Base-by-base conservation (phyloP, 1,140 invertebrate genomes). In the Trichonephila inaurata region DNA sequence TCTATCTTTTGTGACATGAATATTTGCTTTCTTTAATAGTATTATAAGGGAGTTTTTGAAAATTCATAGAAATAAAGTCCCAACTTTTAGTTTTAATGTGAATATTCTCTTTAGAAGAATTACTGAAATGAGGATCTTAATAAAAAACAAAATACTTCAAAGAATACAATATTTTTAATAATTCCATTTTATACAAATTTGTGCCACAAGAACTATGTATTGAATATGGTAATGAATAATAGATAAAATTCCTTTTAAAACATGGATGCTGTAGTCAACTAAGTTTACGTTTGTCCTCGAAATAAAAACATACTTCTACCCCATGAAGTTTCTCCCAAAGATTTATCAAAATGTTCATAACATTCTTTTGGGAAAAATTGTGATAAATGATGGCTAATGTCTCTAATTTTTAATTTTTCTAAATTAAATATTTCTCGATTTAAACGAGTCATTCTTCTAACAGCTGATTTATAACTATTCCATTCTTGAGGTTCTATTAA, bases 401-500 rank as follows among this genome's bases (percentile, higher is more conserved):
- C 90, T 51, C 91, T 94, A 60, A 96, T n/a, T 96, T 96, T 94
- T 96, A 96, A 95, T 97, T 96, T 95, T 97, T 96, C 8, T 98
- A 95, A 24, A 95, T 94, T 82, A 95, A 98, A 98, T 21, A 96
- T 95, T 7, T 94, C 95, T 72, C 96, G 95, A 0, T 97, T 96
- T 28, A 96, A 96, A 94, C 96, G 96, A 94, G 97, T 97, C 94
- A 98, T 95, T 94, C 98, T 96, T 95, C 97, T 97, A 19, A 97
- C 96, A 0, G 98, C 98, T 91, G 96, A 97, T 95, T 96, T 96
- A 94, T 98, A 98, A 95, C 97, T 98, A 95, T 97, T 97, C 97
- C 97, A 98, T 8, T 97, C 97, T 95, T 98, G 98, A 6, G 98
- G 97, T 95, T 98, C 98, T 91, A 98, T 96, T 2, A 98, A 96